Evolutionary conservation across 2,113 vertebrate species (phyloP).

Genomic region (Myrmophylax atrothorax): DNA sequence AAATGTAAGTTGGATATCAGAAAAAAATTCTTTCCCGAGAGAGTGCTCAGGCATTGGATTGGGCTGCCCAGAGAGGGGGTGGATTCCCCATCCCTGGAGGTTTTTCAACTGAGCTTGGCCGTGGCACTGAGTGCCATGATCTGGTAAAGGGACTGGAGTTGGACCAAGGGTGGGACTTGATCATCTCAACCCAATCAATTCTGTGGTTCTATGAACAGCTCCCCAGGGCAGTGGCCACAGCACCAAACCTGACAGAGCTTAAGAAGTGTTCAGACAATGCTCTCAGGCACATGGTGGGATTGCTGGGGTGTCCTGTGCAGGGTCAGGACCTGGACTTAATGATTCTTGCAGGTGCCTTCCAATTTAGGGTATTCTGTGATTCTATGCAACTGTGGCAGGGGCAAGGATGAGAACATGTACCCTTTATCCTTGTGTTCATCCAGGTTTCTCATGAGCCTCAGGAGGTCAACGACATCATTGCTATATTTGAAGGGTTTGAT

Average conservation of each 20-base stretch:
- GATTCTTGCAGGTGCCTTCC: not conserved
- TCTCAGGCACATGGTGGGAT: not conserved
- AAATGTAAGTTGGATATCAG: no score
- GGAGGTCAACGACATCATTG: not conserved
- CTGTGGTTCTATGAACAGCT: not conserved
- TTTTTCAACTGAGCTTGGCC: no score
- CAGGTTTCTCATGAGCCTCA: conserved; percentile 74
- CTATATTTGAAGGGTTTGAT: accelerated
- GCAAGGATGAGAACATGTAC: not conserved
- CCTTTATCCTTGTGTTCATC: conserved; percentile 34
- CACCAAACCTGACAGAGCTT: not conserved
- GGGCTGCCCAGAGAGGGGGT: no score
- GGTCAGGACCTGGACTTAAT: not conserved
- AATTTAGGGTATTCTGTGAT: not conserved
- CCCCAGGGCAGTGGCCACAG: not conserved
- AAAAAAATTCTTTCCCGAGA: no score
- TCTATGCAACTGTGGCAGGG: not conserved
- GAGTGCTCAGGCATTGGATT: no score
- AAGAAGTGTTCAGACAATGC: not conserved
- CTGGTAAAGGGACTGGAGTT: no score
- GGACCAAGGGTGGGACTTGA: no score
- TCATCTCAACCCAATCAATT: no score
- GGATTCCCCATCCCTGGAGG: no score
- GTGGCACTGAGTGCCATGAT: no score
- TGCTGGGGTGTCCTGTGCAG: not conserved